Percentiles rank a stretch among this genome's conserved stretches.
Conservation (phyloP, 2,888 invertebrate species). For the Liodrosophila aerea region DNA sequence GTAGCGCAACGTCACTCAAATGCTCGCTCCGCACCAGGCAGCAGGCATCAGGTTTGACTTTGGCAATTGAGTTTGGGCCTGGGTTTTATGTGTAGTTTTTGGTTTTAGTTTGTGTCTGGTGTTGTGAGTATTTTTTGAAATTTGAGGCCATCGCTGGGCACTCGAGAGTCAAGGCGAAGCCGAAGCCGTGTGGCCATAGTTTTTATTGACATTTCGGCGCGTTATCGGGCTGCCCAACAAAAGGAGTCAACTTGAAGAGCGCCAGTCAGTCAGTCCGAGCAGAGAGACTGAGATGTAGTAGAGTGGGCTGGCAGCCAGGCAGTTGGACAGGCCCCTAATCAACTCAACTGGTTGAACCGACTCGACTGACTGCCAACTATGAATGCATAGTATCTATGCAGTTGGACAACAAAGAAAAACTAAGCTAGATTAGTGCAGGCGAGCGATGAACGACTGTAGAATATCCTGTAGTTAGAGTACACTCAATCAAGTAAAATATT, state of each 20-base stretch:
- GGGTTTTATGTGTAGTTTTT: slow-evolving; percentile 14
- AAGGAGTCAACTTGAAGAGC: slow-evolving; percentile 74
- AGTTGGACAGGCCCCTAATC: slow-evolving; percentile 67
- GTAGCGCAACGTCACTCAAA: slow-evolving; percentile 77
- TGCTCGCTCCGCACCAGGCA: slow-evolving; percentile 53
- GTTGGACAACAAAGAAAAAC: slow-evolving; percentile 30
- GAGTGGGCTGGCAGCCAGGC: slow-evolving; percentile 20
- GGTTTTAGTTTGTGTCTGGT: slow-evolving; percentile 18
- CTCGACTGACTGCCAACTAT: slow-evolving; percentile 30
- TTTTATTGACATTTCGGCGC: slow-evolving; percentile 77
- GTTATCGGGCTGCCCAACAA: slow-evolving; percentile 74
- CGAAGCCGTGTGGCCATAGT: slow-evolving; percentile 61
- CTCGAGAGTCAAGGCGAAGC: slow-evolving; percentile 69
- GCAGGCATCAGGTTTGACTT: slow-evolving; percentile 13
- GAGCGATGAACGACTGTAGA: slow-evolving; percentile 11
- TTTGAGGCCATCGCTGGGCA: slow-evolving; percentile 68
- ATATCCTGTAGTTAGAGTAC: slow-evolving; percentile 19
- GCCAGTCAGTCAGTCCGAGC: slow-evolving; percentile 34
- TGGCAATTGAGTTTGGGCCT: slow-evolving; percentile 10
- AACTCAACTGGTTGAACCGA: slow-evolving; percentile 58
- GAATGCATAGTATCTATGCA: slow-evolving; percentile 23
- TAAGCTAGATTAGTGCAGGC: neutral
- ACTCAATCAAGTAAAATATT: neutral
- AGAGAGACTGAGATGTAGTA: slow-evolving; percentile 22
- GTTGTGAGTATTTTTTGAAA: slow-evolving; percentile 63